phyloP scores from a whole-genome alignment of 2,888 invertebrate genomes.

The Uropetala carovei region DNA sequence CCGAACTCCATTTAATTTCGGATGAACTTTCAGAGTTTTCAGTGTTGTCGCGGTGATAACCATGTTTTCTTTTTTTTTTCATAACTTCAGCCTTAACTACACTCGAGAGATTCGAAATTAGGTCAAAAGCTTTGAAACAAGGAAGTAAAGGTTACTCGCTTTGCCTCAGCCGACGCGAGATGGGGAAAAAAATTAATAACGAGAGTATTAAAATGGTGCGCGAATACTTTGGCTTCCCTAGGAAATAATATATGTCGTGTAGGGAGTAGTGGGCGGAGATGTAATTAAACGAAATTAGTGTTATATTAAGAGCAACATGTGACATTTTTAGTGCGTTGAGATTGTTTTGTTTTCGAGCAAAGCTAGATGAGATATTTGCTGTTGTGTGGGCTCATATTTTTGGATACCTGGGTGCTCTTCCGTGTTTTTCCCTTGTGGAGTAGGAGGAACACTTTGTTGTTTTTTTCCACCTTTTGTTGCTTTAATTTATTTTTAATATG shows the following conservation, averaged over 20 bases:
- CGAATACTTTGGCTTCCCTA: neutral
- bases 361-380: too few species aligned
- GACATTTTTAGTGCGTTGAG: too few species aligned
- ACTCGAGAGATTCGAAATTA: slow-evolving; percentile 49
- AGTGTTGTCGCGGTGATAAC: slow-evolving; percentile 20
- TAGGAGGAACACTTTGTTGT: too few species aligned
- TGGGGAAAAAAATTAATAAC: slow-evolving; percentile 3
- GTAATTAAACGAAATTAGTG: neutral
- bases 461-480: too few species aligned
- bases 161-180: neutral
- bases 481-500: too few species aligned
- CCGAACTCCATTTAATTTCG: slow-evolving; percentile 36
- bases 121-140: slow-evolving; percentile 54
- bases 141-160: neutral
- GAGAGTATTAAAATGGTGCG: neutral
- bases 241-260: neutral
- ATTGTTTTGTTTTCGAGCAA: too few species aligned
- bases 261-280: neutral
- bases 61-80: neutral
- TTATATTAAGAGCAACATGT: neutral
- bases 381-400: too few species aligned
- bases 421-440: too few species aligned
- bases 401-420: too few species aligned
- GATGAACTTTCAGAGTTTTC: slow-evolving; percentile 59
- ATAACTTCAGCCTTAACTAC: slow-evolving; percentile 17